Evolutionary conservation across 2,113 vertebrate genomes (phyloP).

Genomic region (Puntigrus tetrazona): DNA sequence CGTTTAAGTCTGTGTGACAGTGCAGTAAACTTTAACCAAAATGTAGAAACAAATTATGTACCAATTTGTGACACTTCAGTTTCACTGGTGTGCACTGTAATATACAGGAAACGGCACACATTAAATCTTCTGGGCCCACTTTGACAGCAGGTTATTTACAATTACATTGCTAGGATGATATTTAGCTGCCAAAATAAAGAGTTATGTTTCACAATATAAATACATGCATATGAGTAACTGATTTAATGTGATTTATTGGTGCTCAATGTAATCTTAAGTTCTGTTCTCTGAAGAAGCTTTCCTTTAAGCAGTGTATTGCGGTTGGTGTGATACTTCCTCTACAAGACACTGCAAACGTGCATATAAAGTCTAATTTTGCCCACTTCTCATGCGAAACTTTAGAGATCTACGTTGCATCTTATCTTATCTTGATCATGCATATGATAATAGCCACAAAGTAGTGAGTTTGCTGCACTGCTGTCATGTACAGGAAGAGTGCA

Average conservation of each 20-base stretch:
- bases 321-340: neutral
- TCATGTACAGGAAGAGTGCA: neutral
- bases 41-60: neutral
- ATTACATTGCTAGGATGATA: neutral
- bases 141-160: neutral
- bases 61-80: neutral
- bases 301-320: neutral
- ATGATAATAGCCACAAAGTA: neutral
- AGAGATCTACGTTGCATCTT: neutral
- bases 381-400: slow-evolving; percentile 13
- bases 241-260: neutral
- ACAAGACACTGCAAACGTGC: slow-evolving; percentile 5
- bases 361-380: neutral
- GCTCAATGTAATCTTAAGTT: neutral
- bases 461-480: neutral
- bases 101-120: neutral
- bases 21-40: neutral
- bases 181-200: neutral
- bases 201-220: neutral
- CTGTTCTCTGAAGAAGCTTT: neutral
- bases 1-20: neutral
- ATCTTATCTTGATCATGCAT: slow-evolving; percentile 18
- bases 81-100: neutral
- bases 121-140: neutral
- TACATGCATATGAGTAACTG: neutral